phyloP scores from a whole-genome alignment of 37 sponge, comb jelly and placozoan species.

The Tethya wilhelma region DNA sequence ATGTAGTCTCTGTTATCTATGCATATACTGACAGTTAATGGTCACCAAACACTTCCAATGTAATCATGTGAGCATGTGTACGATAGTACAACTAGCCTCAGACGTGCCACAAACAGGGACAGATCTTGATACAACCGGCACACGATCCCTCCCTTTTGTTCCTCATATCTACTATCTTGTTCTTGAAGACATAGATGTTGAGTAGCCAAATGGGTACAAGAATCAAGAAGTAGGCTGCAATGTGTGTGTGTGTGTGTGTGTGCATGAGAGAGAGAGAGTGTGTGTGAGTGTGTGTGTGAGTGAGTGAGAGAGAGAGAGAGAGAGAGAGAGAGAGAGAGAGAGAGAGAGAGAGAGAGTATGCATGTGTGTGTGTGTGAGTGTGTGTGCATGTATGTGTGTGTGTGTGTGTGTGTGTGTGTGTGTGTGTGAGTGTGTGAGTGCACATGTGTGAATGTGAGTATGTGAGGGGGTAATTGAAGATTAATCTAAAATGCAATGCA shows the following conservation, averaged over 20 bases:
- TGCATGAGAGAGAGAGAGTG: background rate
- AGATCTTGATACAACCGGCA: too few species aligned
- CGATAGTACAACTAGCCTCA: too few species aligned
- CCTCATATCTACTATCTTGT: too few species aligned
- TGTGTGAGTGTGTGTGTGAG: background rate
- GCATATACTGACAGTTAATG: too few species aligned
- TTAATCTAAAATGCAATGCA: too few species aligned
- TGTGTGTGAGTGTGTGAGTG: background rate
- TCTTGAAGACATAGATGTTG: too few species aligned
- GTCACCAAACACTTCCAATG: too few species aligned
- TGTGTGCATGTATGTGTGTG: background rate
- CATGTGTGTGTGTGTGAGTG: background rate
- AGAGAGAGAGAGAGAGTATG: conserved; percentile 1
- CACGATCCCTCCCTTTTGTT: too few species aligned
- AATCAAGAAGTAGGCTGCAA: background rate
- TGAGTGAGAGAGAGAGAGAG: background rate
- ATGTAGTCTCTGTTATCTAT: too few species aligned
- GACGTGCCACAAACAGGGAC: too few species aligned
- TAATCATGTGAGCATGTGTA: too few species aligned
- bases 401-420: background rate
- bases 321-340: background rate
- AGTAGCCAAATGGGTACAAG: too few species aligned
- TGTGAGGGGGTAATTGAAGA: background rate
- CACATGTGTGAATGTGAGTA: background rate
- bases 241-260: background rate